A percentile compares a stretch with the other conserved stretches of the same genome.
Evolutionary conservation across 2,888 invertebrate genomes (phyloP).

Genomic region (Schizotus pectinicornis): DNA sequence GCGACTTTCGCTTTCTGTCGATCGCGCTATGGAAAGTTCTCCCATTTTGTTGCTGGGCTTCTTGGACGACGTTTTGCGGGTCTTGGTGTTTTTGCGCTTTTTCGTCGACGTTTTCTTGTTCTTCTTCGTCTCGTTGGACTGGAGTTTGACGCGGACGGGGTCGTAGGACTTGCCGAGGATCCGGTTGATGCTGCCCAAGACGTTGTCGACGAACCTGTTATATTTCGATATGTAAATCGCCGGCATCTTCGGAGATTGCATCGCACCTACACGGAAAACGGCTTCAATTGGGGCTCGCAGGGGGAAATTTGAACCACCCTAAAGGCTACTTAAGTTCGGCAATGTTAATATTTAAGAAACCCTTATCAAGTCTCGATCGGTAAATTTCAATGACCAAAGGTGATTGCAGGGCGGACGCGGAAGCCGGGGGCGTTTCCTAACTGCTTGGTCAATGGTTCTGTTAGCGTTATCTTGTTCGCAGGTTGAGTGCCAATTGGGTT

Average conservation of each 20-base stretch:
- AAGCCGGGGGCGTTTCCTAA: no score
- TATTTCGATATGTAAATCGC: slow-evolving; percentile 80
- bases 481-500: neutral
- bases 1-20: slow-evolving; percentile 46
- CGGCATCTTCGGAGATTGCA: slow-evolving; percentile 62
- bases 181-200: slow-evolving; percentile 80
- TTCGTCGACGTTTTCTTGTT: slow-evolving; percentile 46
- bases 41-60: slow-evolving; percentile 53
- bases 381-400: no score
- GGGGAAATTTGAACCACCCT: no score
- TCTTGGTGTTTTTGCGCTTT: slow-evolving; percentile 12
- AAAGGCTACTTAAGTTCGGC: no score
- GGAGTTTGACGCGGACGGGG: slow-evolving; percentile 80
- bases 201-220: slow-evolving; percentile 85
- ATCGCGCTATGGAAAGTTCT: slow-evolving; percentile 48
- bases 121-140: slow-evolving; percentile 57
- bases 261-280: slow-evolving; percentile 38
- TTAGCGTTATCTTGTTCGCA: neutral
- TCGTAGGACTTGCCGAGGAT: slow-evolving; percentile 82
- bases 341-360: no score
- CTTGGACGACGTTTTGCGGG: slow-evolving; percentile 32
- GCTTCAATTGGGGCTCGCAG: no score
- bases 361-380: no score
- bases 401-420: no score
- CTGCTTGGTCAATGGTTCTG: neutral